These are phyloP conservation scores for Scaptomyza graminum DNA, from an alignment of 1,140 invertebrate species.

Conservation along the genomic window DNA sequence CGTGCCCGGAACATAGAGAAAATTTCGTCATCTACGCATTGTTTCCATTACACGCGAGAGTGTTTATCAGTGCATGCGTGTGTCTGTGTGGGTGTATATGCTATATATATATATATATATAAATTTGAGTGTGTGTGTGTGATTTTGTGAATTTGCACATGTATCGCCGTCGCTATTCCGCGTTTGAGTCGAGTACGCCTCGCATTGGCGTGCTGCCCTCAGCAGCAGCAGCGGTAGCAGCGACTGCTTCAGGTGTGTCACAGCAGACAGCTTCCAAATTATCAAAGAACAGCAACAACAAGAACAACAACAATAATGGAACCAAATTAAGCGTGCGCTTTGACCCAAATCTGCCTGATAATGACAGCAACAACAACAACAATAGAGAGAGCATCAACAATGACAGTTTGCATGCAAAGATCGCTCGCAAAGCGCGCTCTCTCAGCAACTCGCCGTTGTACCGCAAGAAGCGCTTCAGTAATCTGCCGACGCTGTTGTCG, in stretches of 20 bases:
- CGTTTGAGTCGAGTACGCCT: conserved; percentile 74
- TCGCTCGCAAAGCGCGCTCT: conserved; percentile 69
- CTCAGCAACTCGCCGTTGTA: conserved; percentile 76
- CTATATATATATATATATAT: conserved; percentile 14
- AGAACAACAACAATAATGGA: conserved; percentile 48
- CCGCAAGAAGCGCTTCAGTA: conserved; percentile 73
- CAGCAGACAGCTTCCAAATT: conserved; percentile 48
- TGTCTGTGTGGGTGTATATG: conserved; percentile 4
- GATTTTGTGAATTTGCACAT: conserved; percentile 43
- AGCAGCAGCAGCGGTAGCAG: conserved; percentile 34
- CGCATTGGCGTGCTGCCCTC: conserved; percentile 68
- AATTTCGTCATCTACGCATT: conserved; percentile 37
- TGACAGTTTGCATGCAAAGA: conserved; percentile 56
- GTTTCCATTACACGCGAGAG: conserved; percentile 29
- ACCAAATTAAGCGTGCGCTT: conserved; percentile 71
- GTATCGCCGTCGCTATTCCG: conserved; percentile 81
- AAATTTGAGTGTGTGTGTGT: conserved; percentile 20
- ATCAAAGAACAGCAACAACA: conserved; percentile 42
- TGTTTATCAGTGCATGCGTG: conserved; percentile 37
- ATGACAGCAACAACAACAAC: conserved; percentile 62
- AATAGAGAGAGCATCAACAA: conserved; percentile 32
- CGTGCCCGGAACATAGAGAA: conserved; percentile 57
- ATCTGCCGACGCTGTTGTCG: conserved; percentile 70
- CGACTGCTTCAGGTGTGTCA: conserved; percentile 17
- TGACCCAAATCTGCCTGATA: conserved; percentile 76